Evolutionary conservation across 2,797 vertebrate species (phyloP).

Genomic region (Chiloscyllium punctatum): DNA sequence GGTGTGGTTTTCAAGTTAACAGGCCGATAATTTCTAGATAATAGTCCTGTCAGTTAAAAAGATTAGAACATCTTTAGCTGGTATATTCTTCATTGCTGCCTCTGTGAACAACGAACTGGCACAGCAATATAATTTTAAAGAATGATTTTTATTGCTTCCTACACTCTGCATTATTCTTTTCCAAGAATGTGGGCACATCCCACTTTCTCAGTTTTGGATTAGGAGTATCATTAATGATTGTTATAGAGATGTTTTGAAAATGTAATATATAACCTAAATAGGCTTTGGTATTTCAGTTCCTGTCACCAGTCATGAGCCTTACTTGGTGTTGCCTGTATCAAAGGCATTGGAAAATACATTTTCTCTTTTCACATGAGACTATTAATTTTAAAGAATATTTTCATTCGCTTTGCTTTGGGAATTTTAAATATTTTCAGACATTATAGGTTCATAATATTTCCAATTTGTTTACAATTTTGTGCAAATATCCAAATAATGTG

Average conservation of each 20-base stretch:
- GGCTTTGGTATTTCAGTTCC: no score
- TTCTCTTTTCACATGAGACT: background rate
- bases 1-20: background rate
- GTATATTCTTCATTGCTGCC: background rate
- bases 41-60: background rate
- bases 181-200: background rate
- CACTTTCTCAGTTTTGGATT: background rate
- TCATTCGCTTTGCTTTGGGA: background rate
- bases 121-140: background rate
- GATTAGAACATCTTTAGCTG: background rate
- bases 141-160: background rate
- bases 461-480: background rate
- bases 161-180: background rate
- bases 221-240: background rate
- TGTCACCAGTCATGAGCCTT: background rate
- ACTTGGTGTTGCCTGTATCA: background rate
- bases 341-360: background rate
- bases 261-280: no score
- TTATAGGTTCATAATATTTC: background rate
- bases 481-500: background rate
- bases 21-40: background rate
- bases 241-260: background rate
- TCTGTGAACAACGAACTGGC: no score
- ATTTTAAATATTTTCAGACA: background rate
- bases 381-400: background rate